Percentiles rank a stretch among this genome's conserved stretches.
phyloP scores from a whole-genome alignment of 2,797 vertebrate genomes.

The Amblyraja radiata region DNA sequence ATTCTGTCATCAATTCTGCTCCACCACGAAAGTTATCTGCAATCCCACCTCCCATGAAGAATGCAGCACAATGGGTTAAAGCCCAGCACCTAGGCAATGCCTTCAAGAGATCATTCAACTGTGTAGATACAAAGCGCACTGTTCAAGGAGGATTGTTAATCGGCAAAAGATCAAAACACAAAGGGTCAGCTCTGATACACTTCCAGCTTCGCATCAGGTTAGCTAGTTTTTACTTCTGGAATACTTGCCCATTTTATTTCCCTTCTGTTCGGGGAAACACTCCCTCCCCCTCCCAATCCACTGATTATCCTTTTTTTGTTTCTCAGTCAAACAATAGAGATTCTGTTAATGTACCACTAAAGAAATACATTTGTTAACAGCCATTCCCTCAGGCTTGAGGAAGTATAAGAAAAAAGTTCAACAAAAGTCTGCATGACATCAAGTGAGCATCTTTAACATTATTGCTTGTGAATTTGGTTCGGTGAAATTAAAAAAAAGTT shows the following conservation, averaged over 20 bases:
- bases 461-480: background rate
- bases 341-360: background rate
- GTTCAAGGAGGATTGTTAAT: slow-evolving; percentile 32
- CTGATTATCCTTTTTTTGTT: background rate
- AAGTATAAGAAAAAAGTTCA: too few relatives aligned
- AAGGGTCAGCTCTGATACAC: slow-evolving; percentile 25
- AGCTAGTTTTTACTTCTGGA: background rate
- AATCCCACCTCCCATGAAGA: background rate
- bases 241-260: background rate
- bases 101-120: slow-evolving; percentile 26
- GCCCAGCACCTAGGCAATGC: slow-evolving; percentile 35
- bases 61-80: slow-evolving; percentile 36
- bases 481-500: background rate
- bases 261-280: background rate
- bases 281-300: background rate
- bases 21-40: background rate
- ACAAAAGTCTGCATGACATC: background rate
- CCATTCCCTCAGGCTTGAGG: background rate
- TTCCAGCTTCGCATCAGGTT: slow-evolving; percentile 22
- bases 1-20: background rate
- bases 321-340: background rate
- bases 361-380: background rate
- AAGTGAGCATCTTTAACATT: background rate
- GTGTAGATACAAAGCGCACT: slow-evolving; percentile 24
- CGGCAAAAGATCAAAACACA: slow-evolving; percentile 31